Base-by-base conservation (phyloP, 2,888 invertebrate genomes). In the Mystacides longicornis region DNA sequence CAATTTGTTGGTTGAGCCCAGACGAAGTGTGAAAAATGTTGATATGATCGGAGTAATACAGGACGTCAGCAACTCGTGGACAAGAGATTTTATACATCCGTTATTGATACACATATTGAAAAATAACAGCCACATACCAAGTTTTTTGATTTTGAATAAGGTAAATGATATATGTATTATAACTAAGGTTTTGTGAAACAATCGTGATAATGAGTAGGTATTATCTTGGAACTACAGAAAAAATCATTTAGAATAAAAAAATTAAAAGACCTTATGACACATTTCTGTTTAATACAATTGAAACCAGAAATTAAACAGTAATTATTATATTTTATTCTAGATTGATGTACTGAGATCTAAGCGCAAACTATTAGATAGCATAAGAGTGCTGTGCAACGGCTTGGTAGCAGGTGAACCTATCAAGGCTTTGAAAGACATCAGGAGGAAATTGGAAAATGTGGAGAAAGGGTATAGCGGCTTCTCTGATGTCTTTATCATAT, bases 81-180 rank as follows among this genome's bases (percentile, higher is more conserved):
- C 82, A 0, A 81, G 87, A 60, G 80, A 85, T 43, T 72, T 68
- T 47, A 71, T 97, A 18, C 85, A 90, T 68, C 67, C 75, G 1
- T 84, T 87, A 68, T 75, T 94, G 0, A 67, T 89, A 2, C 74
- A 82, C 23, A 75, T 91, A 56, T 72, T 96, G 2, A 77, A 85
- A 60, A 68, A 80, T 7, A 77, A 84, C 65, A 73, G 78, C 1
- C 68, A 77, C 3, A 73, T 77, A 56, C 82, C 84, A 0, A 82
- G 83, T 63, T 82, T 96, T 65, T 75, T 98, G 18, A 81, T 97
- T 55, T 71, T 98, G 18, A 99, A 98, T 70, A 98, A 98, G 81
- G 87, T 90, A 37, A 37, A 7, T 7, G 14, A 37, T 37, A 37
- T n/a, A n/a, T n/a, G n/a, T n/a, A n/a, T n/a, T n/a, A n/a, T n/a